Evolutionary conservation across 2,797 vertebrate species (phyloP).

Genomic region (Megalops cyprinoides): DNA sequence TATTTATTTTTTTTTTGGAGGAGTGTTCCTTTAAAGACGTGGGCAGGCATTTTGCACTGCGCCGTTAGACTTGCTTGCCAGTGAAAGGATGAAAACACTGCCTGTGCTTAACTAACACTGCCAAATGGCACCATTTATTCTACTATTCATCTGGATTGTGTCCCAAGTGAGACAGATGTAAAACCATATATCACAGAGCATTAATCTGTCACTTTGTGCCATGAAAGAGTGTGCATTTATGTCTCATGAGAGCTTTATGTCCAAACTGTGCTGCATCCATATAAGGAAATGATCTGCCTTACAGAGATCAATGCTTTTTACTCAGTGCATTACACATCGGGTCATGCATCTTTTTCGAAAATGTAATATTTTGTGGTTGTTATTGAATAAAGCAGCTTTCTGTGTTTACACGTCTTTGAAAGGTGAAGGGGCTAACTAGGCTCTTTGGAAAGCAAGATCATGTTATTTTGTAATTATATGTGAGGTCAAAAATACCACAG

Average conservation of each 20-base stretch:
- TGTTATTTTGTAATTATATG: neutral
- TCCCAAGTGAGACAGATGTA: neutral
- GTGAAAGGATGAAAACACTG: neutral
- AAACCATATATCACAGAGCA: conserved; percentile 12
- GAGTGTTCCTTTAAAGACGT: neutral
- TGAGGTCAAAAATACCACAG: neutral
- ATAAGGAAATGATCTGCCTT: neutral
- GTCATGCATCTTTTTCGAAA: neutral
- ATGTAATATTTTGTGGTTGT: neutral
- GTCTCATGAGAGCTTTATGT: neutral
- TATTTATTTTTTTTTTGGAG: too few relatives aligned
- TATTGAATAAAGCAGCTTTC: neutral
- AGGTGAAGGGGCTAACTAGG: too few relatives aligned
- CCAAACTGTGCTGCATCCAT: neutral
- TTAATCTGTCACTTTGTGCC: conserved; percentile 9
- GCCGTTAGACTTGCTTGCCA: neutral
- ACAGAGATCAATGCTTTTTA: neutral
- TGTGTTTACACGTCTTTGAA: too few relatives aligned
- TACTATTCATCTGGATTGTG: conserved; percentile 9
- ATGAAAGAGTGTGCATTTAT: neutral
- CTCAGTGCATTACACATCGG: neutral
- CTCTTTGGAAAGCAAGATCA: too few relatives aligned
- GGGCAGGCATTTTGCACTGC: neutral
- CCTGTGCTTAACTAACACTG: neutral
- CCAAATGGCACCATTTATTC: conserved; percentile 18